A percentile compares a stretch with the other conserved stretches of the same genome.
These are phyloP conservation scores for Centruroides sculpturatus DNA, from an alignment of 1,140 invertebrate species.

Conservation along the genomic window DNA sequence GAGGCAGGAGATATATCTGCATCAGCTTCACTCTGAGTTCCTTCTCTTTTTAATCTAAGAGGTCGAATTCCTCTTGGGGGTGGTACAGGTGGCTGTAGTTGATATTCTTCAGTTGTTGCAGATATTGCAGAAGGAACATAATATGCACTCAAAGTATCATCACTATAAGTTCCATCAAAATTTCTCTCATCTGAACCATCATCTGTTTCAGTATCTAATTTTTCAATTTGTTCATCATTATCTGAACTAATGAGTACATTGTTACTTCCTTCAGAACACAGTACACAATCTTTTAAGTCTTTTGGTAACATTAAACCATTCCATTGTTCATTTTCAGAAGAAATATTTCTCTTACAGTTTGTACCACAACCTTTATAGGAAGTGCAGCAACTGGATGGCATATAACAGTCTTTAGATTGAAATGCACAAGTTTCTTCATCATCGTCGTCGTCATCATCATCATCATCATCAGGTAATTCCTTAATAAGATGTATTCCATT, in stretches of 20 bases:
- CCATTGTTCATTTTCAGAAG: no score
- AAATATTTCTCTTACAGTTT: no score
- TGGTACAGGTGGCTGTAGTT: not conserved
- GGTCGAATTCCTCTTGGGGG: not conserved
- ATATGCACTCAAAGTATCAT: constrained; percentile 14
- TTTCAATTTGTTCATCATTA: constrained; percentile 8
- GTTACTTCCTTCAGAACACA: constrained; percentile 5
- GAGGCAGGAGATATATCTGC: not conserved
- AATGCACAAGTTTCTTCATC: no score
- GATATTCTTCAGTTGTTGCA: constrained; percentile 11
- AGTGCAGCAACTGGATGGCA: no score
- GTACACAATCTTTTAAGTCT: constrained; percentile 4
- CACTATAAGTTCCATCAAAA: constrained; percentile 13
- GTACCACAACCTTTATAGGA: no score
- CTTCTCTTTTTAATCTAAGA: not conserved
- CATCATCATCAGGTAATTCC: no score
- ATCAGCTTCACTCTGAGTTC: not conserved
- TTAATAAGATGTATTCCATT: no score
- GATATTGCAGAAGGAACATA: constrained; percentile 14
- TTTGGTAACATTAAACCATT: no score
- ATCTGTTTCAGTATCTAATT: constrained; percentile 13
- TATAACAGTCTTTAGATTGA: no score
- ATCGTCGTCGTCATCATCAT: no score
- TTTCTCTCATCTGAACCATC: constrained; percentile 8
- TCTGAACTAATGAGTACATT: constrained; percentile 1